phyloP scores from a whole-genome alignment of 2,797 vertebrate genomes.

The Coilia nasus region DNA sequence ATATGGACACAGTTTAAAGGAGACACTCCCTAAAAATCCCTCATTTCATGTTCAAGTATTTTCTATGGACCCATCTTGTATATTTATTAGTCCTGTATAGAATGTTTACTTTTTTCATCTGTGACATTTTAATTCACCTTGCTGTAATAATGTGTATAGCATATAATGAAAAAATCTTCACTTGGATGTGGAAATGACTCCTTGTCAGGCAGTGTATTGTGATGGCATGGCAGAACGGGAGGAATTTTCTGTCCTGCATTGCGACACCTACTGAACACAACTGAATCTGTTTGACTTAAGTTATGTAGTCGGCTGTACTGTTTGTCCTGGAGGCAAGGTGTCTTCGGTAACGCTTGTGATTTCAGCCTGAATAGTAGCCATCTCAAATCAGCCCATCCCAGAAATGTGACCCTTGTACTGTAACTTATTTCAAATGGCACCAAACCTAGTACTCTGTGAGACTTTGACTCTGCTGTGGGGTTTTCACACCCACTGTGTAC shows the following conservation, averaged over 20 bases:
- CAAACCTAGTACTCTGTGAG: neutral
- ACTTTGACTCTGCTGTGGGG: neutral
- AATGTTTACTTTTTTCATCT: neutral
- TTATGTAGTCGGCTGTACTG: neutral
- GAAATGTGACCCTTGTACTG: neutral
- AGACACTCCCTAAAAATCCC: neutral
- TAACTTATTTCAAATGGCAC: neutral
- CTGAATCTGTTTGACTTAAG: slow-evolving; percentile 46
- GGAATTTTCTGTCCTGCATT: slow-evolving; percentile 60
- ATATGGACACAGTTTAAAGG: neutral
- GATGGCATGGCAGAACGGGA: neutral
- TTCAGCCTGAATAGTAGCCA: neutral
- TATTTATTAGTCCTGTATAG: neutral
- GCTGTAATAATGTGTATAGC: neutral
- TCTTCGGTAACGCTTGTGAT: neutral
- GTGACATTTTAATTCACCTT: neutral
- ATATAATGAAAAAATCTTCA: neutral
- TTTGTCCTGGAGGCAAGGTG: neutral
- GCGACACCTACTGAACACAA: slow-evolving; percentile 67
- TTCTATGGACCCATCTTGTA: neutral
- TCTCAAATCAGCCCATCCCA: neutral
- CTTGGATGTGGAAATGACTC: neutral
- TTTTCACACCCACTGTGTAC: neutral
- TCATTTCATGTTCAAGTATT: neutral
- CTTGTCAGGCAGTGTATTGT: neutral